A percentile compares a stretch with the other conserved stretches of the same genome.
Evolutionary conservation across 1,140 invertebrate genomes (phyloP).

Genomic region (Ylistrum balloti): DNA sequence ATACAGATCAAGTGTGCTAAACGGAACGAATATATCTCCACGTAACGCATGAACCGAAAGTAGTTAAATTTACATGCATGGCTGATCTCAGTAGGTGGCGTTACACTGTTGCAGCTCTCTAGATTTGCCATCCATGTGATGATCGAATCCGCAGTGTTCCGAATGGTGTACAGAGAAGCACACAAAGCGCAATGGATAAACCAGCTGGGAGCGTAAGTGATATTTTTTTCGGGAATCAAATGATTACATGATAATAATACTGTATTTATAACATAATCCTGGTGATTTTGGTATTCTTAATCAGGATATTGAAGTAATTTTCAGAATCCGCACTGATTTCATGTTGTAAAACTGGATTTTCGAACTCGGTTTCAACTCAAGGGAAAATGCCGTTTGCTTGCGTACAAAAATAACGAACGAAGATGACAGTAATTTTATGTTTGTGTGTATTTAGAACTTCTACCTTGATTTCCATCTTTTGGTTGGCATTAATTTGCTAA

Average conservation of each 20-base stretch:
- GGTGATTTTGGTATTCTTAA: not conserved
- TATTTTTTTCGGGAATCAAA: not conserved
- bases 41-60: constrained; percentile 13
- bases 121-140: not conserved
- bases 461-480: not conserved
- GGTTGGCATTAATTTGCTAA: not conserved
- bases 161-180: constrained; percentile 3
- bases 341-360: not conserved
- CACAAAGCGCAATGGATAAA: constrained; percentile 18
- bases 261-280: not conserved
- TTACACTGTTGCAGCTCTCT: not conserved
- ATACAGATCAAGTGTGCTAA: too few species aligned
- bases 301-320: not conserved
- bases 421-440: not conserved
- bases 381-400: not conserved
- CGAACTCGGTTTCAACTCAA: not conserved
- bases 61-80: not conserved
- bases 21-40: too few species aligned
- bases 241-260: not conserved
- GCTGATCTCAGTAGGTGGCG: not conserved
- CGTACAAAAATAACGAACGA: not conserved
- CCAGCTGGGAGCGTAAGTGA: constrained; percentile 22
- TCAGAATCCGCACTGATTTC: not conserved
- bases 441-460: not conserved
- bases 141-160: not conserved